Conservation (phyloP, 2,797 vertebrate species). For the Monodelphis domestica region DNA sequence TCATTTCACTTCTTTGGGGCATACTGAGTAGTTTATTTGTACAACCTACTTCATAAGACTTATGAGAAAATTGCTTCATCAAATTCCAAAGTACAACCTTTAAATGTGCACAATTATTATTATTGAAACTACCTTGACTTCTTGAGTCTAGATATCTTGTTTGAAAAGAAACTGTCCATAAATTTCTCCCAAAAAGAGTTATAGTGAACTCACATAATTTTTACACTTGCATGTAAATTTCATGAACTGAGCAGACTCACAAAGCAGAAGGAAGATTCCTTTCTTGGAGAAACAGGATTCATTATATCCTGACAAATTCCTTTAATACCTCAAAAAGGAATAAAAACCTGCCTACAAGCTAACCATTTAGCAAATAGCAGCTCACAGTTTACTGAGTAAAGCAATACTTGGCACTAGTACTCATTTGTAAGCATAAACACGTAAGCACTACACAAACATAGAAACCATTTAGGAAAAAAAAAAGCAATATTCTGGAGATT, state of each 20-base stretch:
- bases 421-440: not conserved
- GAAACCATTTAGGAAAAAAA: slow-evolving; percentile 18
- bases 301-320: not conserved
- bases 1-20: not conserved
- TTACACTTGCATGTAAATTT: not conserved
- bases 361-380: slow-evolving; percentile 20
- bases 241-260: not conserved
- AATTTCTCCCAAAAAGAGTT: not conserved
- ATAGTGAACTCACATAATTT: not conserved
- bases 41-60: not conserved
- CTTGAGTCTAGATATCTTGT: not conserved
- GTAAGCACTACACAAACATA: not conserved
- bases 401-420: slow-evolving; percentile 1
- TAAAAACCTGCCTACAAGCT: slow-evolving; percentile 11
- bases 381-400: slow-evolving; percentile 48
- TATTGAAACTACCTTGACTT: not conserved
- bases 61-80: not conserved
- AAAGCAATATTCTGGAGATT: not conserved
- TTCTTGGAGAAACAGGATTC: slow-evolving; percentile 14
- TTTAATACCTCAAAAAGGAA: slow-evolving; percentile 6
- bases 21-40: not conserved
- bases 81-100: not conserved
- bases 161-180: not conserved
- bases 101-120: not conserved
- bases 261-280: not conserved